These are phyloP conservation scores for Conus ventricosus DNA, from an alignment of 1,140 invertebrate species.

Conservation along the genomic window DNA sequence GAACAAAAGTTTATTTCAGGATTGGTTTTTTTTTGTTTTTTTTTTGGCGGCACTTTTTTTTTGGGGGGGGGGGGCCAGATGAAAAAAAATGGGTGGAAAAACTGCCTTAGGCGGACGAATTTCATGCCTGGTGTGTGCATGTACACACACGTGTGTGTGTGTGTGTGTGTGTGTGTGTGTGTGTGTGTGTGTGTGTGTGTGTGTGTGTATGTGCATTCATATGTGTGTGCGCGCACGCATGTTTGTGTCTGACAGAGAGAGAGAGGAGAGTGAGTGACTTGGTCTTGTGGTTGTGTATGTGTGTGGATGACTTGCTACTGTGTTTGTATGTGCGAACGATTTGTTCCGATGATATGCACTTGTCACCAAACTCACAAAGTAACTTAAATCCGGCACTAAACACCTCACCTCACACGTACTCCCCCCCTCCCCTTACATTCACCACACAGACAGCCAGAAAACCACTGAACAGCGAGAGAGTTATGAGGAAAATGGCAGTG, in stretches of 20 bases:
- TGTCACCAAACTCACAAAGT: neutral
- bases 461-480: neutral
- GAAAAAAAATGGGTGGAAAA: too few relatives aligned
- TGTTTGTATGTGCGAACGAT: neutral
- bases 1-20: too few relatives aligned
- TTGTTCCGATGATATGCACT: neutral
- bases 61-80: too few relatives aligned
- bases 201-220: neutral
- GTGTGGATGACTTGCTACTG: neutral
- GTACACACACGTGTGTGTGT: neutral
- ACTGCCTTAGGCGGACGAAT: too few relatives aligned
- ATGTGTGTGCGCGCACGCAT: neutral
- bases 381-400: neutral
- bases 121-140: too few relatives aligned
- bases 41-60: too few relatives aligned
- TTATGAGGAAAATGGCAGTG: neutral
- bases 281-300: neutral
- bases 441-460: neutral
- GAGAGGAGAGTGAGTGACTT: neutral
- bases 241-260: neutral
- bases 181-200: constrained; percentile 13
- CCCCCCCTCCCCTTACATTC: too few relatives aligned
- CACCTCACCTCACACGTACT: too few relatives aligned
- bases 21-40: too few relatives aligned
- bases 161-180: neutral